Conservation (phyloP, 2,797 vertebrate species). For the Hybognathus amarus region DNA sequence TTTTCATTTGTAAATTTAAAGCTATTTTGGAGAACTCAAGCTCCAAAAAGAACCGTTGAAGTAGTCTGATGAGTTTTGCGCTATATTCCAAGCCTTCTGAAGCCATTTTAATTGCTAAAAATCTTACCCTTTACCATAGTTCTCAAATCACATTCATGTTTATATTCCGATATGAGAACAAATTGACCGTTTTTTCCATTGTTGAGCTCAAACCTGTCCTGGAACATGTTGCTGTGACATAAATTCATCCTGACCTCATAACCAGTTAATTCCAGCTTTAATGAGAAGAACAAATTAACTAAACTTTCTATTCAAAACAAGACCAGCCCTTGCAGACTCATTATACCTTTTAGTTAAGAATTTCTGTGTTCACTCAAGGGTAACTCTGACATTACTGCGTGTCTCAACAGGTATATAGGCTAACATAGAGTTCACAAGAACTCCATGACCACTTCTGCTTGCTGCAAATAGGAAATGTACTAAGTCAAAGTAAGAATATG, state of each 20-base stretch:
- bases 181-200: neutral
- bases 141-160: neutral
- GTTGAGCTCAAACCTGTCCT: neutral
- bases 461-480: slow-evolving; percentile 11
- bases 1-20: neutral
- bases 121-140: neutral
- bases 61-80: neutral
- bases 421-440: neutral
- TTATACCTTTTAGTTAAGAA: neutral
- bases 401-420: neutral
- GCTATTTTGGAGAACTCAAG: neutral
- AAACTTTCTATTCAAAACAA: neutral
- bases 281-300: neutral
- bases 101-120: neutral
- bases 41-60: neutral
- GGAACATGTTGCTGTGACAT: neutral
- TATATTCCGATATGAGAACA: neutral
- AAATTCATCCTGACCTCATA: neutral
- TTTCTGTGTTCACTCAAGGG: neutral
- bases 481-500: slow-evolving; percentile 10
- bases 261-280: neutral
- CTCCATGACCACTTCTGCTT: neutral
- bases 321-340: neutral
- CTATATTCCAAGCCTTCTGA: neutral
- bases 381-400: neutral